phyloP scores from a whole-genome alignment of 2,113 vertebrate species.

The Platycercus adscitus region DNA sequence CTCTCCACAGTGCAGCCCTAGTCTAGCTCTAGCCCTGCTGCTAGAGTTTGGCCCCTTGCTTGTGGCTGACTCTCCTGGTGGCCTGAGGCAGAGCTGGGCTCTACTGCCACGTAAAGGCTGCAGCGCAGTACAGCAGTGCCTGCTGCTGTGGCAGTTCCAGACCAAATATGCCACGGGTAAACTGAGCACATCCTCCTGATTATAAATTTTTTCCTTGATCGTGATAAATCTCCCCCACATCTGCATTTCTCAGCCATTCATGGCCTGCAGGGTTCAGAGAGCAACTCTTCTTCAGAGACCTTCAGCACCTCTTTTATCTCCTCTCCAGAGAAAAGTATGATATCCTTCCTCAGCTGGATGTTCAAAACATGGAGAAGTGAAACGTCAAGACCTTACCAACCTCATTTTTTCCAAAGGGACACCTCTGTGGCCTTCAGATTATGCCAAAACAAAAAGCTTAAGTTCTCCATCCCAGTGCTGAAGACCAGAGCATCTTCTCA shows the following conservation, averaged over 20 bases:
- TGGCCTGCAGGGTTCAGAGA: not conserved
- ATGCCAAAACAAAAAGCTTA: not conserved
- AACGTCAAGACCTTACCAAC: not conserved
- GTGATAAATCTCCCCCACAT: not conserved
- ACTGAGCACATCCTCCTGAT: not conserved
- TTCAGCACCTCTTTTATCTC: not conserved
- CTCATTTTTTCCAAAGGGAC: not conserved
- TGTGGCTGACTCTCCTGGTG: not conserved
- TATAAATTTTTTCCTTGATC: not conserved
- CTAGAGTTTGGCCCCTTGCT: not conserved
- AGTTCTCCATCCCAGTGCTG: not conserved
- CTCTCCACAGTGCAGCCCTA: not conserved
- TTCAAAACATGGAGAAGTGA: not conserved
- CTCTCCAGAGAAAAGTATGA: not conserved
- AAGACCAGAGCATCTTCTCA: not conserved
- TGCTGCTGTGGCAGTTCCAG: not conserved
- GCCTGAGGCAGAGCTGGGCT: not conserved
- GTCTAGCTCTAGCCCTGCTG: not conserved
- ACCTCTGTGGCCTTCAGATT: not conserved
- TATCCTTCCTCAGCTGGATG: not conserved
- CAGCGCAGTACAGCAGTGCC: not conserved
- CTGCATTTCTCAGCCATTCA: not conserved
- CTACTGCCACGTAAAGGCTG: slow-evolving; percentile 47
- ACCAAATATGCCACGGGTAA: not conserved
- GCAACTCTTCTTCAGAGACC: not conserved